A percentile compares a stretch with the other conserved stretches of the same genome.
phyloP scores from a whole-genome alignment of 2,888 invertebrate species.

The Pediacus dermestoides region DNA sequence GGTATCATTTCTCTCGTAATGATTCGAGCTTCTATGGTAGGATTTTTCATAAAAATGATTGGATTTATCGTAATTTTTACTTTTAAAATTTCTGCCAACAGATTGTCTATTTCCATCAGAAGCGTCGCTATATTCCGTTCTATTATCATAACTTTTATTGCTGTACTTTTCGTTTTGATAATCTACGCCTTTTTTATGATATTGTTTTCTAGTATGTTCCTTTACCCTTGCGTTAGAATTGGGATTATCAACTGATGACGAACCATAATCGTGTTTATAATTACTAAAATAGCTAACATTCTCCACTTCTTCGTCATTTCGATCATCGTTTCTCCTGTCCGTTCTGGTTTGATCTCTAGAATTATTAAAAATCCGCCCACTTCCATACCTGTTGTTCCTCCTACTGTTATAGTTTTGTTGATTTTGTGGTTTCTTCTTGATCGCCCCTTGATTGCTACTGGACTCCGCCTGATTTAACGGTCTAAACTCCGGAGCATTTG shows the following conservation, averaged over 20 bases:
- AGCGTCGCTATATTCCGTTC: too few species aligned
- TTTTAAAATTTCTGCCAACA: slow-evolving; percentile 6
- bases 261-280: too few species aligned
- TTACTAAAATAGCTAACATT: slow-evolving; percentile 6
- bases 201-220: slow-evolving; percentile 1
- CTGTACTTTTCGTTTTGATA: slow-evolving; percentile 11
- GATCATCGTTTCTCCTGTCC: slow-evolving; percentile 12
- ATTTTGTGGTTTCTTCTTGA: slow-evolving; percentile 23
- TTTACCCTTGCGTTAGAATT: too few species aligned
- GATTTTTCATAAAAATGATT: slow-evolving; percentile 17
- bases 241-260: too few species aligned
- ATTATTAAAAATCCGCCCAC: slow-evolving; percentile 25
- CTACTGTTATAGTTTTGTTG: slow-evolving; percentile 17
- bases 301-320: slow-evolving; percentile 6
- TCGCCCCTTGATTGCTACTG: slow-evolving; percentile 10
- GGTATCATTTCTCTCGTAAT: slow-evolving; percentile 11
- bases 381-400: slow-evolving; percentile 22
- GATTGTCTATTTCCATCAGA: too few species aligned
- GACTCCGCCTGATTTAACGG: slow-evolving; percentile 12
- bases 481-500: slow-evolving; percentile 29
- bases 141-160: slow-evolving; percentile 16
- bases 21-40: slow-evolving; percentile 3
- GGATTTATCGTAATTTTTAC: slow-evolving; percentile 10
- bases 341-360: slow-evolving; percentile 15
- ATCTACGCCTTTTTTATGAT: slow-evolving; percentile 9